phyloP scores from a whole-genome alignment of 2,797 vertebrate species.

The Gymnothorax reevesii region DNA sequence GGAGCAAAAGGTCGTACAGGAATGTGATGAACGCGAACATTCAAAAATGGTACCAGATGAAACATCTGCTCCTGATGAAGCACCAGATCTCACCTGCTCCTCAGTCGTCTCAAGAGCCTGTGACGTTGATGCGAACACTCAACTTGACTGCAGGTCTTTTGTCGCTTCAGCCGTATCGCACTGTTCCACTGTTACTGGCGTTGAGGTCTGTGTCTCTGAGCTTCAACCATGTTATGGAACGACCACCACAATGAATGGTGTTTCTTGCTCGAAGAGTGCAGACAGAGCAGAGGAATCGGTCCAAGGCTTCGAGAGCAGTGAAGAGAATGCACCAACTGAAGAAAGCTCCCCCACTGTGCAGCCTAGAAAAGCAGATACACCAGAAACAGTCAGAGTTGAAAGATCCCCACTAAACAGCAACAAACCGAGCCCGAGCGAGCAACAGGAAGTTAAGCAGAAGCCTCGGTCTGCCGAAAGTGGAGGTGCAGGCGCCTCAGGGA shows the following conservation, averaged over 20 bases:
- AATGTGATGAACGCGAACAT: background rate
- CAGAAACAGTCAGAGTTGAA: background rate
- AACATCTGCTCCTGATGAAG: background rate
- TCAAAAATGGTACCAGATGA: background rate
- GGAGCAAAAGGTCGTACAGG: constrained; percentile 3
- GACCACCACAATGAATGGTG: background rate
- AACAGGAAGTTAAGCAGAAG: background rate
- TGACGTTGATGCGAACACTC: background rate
- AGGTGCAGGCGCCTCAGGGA: constrained; percentile 62
- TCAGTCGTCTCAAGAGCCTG: background rate
- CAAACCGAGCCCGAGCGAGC: background rate
- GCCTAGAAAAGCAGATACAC: constrained; percentile 24
- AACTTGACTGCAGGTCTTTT: background rate
- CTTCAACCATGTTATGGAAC: background rate
- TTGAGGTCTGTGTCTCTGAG: background rate
- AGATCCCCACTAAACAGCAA: background rate
- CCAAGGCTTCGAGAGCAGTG: background rate
- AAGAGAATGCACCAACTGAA: background rate
- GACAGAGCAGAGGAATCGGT: background rate
- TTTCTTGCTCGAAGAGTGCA: background rate
- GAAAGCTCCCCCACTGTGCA: constrained; percentile 26
- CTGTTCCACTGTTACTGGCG: background rate
- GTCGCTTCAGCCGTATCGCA: background rate
- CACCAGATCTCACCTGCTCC: background rate
- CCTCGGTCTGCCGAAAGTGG: constrained; percentile 36